phyloP scores from a whole-genome alignment of 2,797 vertebrate genomes.

The Semaprochilodus insignis region DNA sequence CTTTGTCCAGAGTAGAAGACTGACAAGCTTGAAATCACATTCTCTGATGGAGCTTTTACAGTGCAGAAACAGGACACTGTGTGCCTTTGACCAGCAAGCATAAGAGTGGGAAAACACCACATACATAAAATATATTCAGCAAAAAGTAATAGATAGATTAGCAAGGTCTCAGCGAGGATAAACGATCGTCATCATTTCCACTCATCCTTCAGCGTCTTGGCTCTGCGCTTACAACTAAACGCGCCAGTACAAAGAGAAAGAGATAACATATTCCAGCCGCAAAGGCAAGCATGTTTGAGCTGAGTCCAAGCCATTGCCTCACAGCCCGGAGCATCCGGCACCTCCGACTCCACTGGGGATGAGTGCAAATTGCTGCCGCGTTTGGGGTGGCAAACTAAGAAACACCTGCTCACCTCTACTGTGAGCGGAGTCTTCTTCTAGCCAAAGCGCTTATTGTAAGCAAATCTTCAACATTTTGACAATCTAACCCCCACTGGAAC shows the following conservation, averaged over 20 bases:
- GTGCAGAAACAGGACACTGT: not conserved
- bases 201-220: not conserved
- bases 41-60: not conserved
- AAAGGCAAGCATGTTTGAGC: conserved; percentile 4
- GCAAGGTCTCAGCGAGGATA: not conserved
- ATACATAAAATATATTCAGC: not conserved
- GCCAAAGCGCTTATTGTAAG: conserved; percentile 39
- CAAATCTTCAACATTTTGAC: conserved; percentile 50
- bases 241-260: not conserved
- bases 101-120: not conserved
- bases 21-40: not conserved
- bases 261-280: conserved; percentile 27
- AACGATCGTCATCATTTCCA: conserved; percentile 14
- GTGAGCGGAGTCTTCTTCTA: conserved; percentile 30
- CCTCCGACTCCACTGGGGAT: conserved; percentile 38
- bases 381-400: conserved; percentile 38
- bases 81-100: not conserved
- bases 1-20: not conserved
- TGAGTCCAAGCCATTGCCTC: conserved; percentile 17
- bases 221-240: not conserved
- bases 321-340: conserved; percentile 10
- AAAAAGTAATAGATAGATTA: not conserved
- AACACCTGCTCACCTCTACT: conserved; percentile 42
- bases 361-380: conserved; percentile 43
- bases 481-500: conserved; percentile 24